Evolutionary conservation across 2,797 vertebrate genomes (phyloP), one percentile per base, ranked within the genome.

Genomic region (Vipera ursinii): DNA sequence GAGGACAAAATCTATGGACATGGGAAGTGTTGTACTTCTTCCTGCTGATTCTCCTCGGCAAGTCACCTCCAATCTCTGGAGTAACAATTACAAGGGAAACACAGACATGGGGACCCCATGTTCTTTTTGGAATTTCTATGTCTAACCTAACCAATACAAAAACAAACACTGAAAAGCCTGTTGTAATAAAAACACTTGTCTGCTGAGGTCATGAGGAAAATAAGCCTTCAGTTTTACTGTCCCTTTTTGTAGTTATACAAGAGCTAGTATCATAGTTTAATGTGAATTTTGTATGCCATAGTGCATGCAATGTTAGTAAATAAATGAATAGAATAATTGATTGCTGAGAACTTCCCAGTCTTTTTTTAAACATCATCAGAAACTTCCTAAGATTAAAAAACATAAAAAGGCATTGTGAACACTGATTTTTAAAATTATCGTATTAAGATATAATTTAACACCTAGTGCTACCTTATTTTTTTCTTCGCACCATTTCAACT

Each of bases 381-480:
- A 57, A 94, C 57, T 51, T 51, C 89, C 14, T 89, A 65, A 93
- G 94, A 90, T 3, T 53, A 90, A 88, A 55, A 93, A 87, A 92
- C 17, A 93, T 0, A 89, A 89, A 89, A 93, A 44, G 51, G 38
- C 61, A 86, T 73, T 44, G 91, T 86, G 60, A 44, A 78, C 60
- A 87, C 48, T 48, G 0, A 48, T 91, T 93, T 51, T 92, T 95
- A 2, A 56, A 94, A 90, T 28, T 89, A 93, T 92, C 93, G 91
- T 28, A 63, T 12, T 85, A 93, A 89, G 2, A 93, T 73, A 73
- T 73, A 73, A 73, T 73, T 73, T 73, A 94, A 86, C 0, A 1
- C 48, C 93, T 32, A 65, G 55, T 28, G 26, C n/a, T 93, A 20
- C 48, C 89, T 96, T 92, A 69, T 48, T 90, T 17, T 17, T 95